Percentiles rank a stretch among this genome's conserved stretches.
These are phyloP conservation scores for Piprites chloris DNA, from an alignment of 2,113 vertebrate species.

Conservation along the genomic window DNA sequence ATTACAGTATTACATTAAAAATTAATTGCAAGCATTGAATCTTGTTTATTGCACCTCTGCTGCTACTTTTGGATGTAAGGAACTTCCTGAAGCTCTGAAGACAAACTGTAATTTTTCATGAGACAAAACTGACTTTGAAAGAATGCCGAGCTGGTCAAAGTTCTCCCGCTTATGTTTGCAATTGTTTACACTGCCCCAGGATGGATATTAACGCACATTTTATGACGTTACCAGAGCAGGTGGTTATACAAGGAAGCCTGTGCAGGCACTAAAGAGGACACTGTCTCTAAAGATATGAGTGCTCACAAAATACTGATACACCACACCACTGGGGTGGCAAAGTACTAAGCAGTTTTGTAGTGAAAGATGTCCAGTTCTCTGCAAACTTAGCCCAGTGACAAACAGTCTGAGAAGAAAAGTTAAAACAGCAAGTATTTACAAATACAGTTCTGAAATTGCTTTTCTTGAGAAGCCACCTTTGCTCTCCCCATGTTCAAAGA, in stretches of 20 bases:
- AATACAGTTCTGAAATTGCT: background rate
- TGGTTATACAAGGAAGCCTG: background rate
- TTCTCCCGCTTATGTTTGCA: background rate
- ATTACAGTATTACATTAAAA: conserved; percentile 25
- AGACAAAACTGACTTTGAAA: background rate
- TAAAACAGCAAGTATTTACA: background rate
- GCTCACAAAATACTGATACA: background rate
- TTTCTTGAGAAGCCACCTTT: background rate
- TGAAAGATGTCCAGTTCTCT: background rate
- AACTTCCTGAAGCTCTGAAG: background rate
- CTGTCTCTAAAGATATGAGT: background rate
- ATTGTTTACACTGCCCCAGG: background rate
- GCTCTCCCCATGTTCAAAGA: background rate
- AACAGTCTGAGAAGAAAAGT: background rate
- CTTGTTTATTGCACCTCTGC: background rate
- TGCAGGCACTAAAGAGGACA: background rate
- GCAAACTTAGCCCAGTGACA: background rate
- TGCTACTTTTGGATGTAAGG: background rate
- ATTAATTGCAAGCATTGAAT: background rate
- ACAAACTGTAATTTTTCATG: background rate
- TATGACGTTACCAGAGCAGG: background rate
- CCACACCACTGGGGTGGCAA: background rate
- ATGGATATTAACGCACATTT: background rate
- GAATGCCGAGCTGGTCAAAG: background rate
- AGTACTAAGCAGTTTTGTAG: background rate